Evolutionary conservation across 2,888 invertebrate species (phyloP).

Genomic region (Eupelmus urozonus): DNA sequence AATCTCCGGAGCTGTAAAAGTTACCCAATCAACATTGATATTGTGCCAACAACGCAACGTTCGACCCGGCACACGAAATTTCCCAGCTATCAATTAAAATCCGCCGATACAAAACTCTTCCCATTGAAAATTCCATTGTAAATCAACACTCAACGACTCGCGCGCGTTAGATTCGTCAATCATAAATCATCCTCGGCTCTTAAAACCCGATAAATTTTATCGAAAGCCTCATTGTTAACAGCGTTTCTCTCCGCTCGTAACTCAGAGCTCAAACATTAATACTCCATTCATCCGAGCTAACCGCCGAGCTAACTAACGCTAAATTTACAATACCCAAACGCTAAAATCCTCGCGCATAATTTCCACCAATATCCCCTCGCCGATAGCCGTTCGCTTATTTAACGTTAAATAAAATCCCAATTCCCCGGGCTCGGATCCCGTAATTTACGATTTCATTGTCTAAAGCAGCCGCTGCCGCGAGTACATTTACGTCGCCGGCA

Average conservation of each 20-base stretch:
- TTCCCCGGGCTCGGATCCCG: background rate
- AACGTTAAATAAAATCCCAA: constrained; percentile 11
- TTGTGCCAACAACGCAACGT: background rate
- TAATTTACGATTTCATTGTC: constrained; percentile 57
- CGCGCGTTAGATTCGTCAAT: background rate
- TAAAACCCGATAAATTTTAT: background rate
- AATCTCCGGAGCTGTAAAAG: too few species aligned
- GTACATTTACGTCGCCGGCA: constrained; percentile 12
- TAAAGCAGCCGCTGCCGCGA: background rate
- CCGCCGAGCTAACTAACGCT: too few species aligned
- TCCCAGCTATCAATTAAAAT: background rate
- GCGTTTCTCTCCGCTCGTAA: constrained; percentile 7
- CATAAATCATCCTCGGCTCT: background rate
- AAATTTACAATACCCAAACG: background rate
- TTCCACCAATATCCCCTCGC: too few species aligned
- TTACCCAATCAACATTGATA: too few species aligned
- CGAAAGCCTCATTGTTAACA: constrained; percentile 2
- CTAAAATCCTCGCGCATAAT: constrained; percentile 9
- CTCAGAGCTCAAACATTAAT: constrained; percentile 2
- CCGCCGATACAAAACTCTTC: background rate
- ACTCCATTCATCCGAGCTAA: background rate
- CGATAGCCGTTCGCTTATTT: too few species aligned
- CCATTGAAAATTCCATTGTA: constrained; percentile 8
- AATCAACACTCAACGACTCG: constrained; percentile 3
- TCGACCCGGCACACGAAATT: too few species aligned